These are phyloP conservation scores for Aleiodes testaceus DNA, from an alignment of 2,888 invertebrate species.

Conservation along the genomic window DNA sequence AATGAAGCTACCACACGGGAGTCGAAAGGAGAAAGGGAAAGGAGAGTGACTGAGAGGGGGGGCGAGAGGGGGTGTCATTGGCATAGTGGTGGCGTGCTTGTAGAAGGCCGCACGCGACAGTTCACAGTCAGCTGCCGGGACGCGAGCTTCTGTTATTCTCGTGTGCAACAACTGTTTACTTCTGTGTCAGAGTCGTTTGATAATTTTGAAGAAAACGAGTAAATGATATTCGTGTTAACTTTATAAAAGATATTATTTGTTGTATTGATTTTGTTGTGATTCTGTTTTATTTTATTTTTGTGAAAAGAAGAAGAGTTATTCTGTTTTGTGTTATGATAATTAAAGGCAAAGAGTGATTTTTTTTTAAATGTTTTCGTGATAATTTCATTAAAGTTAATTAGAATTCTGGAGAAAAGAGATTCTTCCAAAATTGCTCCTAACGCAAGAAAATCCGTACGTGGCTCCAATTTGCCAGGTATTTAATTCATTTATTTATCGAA, in stretches of 20 bases:
- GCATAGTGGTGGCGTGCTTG: conserved; percentile 66
- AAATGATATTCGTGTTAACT: background rate
- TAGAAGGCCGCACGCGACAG: conserved; percentile 69
- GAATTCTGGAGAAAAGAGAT: conserved; percentile 28
- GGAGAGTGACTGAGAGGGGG: conserved; percentile 40
- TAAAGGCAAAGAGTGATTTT: conserved; percentile 33
- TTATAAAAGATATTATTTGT: background rate
- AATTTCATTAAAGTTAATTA: background rate
- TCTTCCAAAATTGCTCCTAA: conserved; percentile 63
- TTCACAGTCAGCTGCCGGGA: conserved; percentile 68
- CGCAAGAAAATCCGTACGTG: conserved; percentile 58
- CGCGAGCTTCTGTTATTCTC: conserved; percentile 57
- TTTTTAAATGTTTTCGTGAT: conserved; percentile 10
- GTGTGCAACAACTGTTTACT: conserved; percentile 22
- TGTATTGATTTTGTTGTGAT: background rate
- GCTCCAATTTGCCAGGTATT: conserved; percentile 61
- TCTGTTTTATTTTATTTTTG: conserved; percentile 16
- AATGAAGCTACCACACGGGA: background rate
- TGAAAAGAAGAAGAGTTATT: background rate
- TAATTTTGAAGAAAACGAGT: background rate
- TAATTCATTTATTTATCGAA: background rate
- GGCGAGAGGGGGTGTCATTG: conserved; percentile 53
- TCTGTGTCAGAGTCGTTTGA: background rate
- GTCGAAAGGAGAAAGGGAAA: background rate
- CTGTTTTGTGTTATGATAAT: conserved; percentile 18